These are phyloP conservation scores for Cylloceria caligata DNA, from an alignment of 2,888 invertebrate genomes.

Conservation along the genomic window DNA sequence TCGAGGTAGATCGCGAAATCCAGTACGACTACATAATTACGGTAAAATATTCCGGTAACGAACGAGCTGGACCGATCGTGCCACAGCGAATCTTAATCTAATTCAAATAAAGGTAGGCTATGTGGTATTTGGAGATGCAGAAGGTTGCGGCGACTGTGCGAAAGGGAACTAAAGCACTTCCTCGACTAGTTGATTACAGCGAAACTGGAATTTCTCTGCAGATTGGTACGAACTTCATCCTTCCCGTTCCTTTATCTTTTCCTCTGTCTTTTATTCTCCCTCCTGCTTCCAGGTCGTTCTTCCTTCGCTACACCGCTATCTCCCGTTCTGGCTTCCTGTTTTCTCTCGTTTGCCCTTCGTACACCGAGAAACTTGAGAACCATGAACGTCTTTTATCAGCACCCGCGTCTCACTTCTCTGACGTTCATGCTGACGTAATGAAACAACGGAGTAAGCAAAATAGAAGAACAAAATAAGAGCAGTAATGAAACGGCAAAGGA, in stretches of 20 bases:
- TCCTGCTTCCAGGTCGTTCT: conserved; percentile 21
- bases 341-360: conserved; percentile 43
- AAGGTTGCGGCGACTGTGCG: conserved; percentile 25
- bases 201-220: conserved; percentile 48
- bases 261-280: neutral
- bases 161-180: conserved; percentile 49
- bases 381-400: conserved; percentile 44
- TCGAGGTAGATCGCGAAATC: conserved; percentile 12
- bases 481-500: conserved; percentile 12
- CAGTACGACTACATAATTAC: conserved; percentile 33
- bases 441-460: conserved; percentile 26
- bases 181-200: conserved; percentile 62
- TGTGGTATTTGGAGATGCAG: conserved; percentile 27
- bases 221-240: conserved; percentile 53
- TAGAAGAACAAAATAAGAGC: conserved; percentile 27
- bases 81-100: conserved; percentile 67
- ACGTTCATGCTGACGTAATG: conserved; percentile 27
- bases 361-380: conserved; percentile 41
- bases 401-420: conserved; percentile 4
- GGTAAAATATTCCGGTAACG: conserved; percentile 65
- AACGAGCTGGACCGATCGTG: conserved; percentile 59
- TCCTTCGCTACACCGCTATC: conserved; percentile 10
- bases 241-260: conserved; percentile 34
- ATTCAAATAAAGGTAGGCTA: conserved; percentile 63
- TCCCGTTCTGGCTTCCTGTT: conserved; percentile 24